Conservation (phyloP, 2,113 vertebrate genomes). For the Trachemys scripta region DNA sequence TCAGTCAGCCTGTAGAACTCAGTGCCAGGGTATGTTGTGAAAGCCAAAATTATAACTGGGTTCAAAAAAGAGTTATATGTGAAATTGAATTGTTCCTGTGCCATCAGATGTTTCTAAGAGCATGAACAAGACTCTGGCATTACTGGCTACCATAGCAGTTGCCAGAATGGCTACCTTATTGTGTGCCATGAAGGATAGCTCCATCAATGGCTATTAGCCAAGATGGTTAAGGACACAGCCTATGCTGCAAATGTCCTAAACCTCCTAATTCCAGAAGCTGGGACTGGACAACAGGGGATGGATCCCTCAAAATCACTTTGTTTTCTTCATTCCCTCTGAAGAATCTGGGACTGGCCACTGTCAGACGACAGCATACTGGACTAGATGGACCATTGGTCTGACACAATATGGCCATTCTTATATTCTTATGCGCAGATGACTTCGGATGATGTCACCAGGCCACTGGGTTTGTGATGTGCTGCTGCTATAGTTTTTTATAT, state of each 20-base stretch:
- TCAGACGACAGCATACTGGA: background rate
- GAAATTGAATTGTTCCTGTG: no score
- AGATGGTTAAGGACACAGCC: background rate
- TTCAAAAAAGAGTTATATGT: no score
- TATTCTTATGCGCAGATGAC: background rate
- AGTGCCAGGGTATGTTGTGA: no score
- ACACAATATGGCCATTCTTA: background rate
- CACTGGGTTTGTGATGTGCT: background rate
- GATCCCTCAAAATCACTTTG: background rate
- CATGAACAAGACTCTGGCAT: no score
- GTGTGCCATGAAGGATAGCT: no score
- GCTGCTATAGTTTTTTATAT: background rate
- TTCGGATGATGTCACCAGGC: background rate
- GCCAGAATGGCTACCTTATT: no score
- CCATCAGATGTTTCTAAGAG: no score
- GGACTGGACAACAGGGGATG: background rate
- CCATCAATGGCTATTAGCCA: background rate
- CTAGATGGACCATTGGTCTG: background rate
- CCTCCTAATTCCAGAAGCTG: background rate
- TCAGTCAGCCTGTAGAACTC: no score
- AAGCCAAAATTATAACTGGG: no score
- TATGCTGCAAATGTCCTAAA: background rate
- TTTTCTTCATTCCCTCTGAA: background rate
- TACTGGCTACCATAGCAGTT: no score
- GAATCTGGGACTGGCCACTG: background rate